These are phyloP conservation scores for Acipenser ruthenus DNA, from an alignment of 2,797 vertebrate genomes.

Conservation along the genomic window DNA sequence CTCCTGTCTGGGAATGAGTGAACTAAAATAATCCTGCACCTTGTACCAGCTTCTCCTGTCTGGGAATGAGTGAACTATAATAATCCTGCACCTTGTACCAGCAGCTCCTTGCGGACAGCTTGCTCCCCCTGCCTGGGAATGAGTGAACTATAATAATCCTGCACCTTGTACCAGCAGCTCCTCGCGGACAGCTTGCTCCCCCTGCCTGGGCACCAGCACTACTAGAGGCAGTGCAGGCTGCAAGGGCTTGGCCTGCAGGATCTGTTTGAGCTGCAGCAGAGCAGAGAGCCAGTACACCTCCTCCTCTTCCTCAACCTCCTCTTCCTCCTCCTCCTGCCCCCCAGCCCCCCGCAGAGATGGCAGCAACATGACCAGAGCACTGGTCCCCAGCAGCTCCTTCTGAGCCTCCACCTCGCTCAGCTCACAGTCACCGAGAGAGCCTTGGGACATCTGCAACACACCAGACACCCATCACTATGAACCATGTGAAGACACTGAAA, in stretches of 20 bases:
- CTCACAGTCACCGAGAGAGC: conserved; percentile 55
- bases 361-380: conserved; percentile 73
- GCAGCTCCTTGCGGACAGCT: conserved; percentile 18
- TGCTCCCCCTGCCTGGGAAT: no score
- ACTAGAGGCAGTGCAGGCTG: conserved; percentile 69
- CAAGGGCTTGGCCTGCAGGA: conserved; percentile 79
- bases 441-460: conserved; percentile 58
- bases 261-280: conserved; percentile 79
- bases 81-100: conserved; percentile 37
- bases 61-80: background rate
- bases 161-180: conserved; percentile 39
- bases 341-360: conserved; percentile 43
- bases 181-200: conserved; percentile 23
- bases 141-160: no score
- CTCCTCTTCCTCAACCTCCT: conserved; percentile 55
- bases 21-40: no score
- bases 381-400: conserved; percentile 74
- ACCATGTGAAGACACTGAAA: background rate
- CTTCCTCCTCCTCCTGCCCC: conserved; percentile 34
- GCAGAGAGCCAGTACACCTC: conserved; percentile 79
- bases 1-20: no score
- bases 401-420: conserved; percentile 59
- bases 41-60: no score
- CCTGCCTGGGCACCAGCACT: conserved; percentile 62
- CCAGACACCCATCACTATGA: background rate